phyloP scores from a whole-genome alignment of 23 tunicate genomes.

The Phallusia fumigata region DNA sequence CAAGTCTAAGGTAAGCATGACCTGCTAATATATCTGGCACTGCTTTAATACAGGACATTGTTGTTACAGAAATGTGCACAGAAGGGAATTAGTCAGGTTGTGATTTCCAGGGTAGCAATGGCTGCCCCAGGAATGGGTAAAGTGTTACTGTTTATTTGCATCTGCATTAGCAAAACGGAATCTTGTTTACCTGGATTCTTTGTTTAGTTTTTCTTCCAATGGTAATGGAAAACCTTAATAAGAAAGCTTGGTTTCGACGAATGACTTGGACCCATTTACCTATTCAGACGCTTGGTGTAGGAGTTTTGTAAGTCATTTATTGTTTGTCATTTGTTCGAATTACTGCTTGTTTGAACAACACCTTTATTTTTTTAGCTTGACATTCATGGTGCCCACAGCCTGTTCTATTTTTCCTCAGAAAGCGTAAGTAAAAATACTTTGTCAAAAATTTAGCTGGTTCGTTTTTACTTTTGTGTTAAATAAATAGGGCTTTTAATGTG shows the following conservation, averaged over 20 bases:
- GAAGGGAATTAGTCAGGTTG: conserved; percentile 86
- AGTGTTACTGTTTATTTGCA: too few species aligned
- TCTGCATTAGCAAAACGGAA: too few species aligned
- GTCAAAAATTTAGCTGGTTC: too few species aligned
- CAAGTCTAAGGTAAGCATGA: conserved; percentile 52
- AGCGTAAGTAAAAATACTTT: conserved; percentile 40
- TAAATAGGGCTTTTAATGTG: background rate
- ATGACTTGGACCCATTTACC: conserved; percentile 67
- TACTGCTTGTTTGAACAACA: background rate
- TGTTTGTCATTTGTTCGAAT: background rate
- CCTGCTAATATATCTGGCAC: background rate
- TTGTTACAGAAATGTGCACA: conserved; percentile 65
- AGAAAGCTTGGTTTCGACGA: conserved; percentile 53
- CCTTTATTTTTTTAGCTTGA: conserved; percentile 26
- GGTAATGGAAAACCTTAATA: conserved; percentile 67
- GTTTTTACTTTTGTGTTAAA: too few species aligned
- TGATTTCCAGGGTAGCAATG: conserved; percentile 74
- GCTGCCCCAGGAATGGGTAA: conserved; percentile 98
- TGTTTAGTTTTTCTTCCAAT: conserved; percentile 64
- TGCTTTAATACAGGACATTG: background rate
- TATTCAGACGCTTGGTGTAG: conserved; percentile 76
- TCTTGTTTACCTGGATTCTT: too few species aligned
- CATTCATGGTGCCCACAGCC: conserved; percentile 72
- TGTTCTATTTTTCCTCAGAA: conserved; percentile 85
- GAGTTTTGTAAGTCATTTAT: conserved; percentile 55